phyloP scores from a whole-genome alignment of 2,888 invertebrate genomes.

The Subacronicta megacephala region DNA sequence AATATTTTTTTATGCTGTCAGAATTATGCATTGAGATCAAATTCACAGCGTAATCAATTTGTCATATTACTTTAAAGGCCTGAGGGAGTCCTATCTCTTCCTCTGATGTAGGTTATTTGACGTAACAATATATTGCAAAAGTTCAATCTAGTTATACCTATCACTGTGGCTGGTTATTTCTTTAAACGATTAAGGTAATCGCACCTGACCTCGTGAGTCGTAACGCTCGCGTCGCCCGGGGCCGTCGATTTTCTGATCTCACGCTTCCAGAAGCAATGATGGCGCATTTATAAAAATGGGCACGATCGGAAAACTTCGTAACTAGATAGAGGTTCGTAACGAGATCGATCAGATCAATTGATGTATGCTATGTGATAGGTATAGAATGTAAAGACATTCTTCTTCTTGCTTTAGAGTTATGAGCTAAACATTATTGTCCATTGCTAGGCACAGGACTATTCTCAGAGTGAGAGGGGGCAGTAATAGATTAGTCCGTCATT shows the following conservation, averaged over 20 bases:
- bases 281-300: constrained; percentile 48
- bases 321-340: constrained; percentile 42
- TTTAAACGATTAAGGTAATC: constrained; percentile 52
- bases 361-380: constrained; percentile 1
- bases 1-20: constrained; percentile 16
- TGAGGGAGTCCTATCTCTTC: no score
- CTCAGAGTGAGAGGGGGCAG: no score
- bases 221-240: constrained; percentile 37
- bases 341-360: constrained; percentile 33
- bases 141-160: no score
- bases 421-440: no score
- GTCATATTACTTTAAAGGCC: no score
- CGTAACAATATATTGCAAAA: no score
- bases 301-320: constrained; percentile 39
- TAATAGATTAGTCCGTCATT: no score
- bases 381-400: no score
- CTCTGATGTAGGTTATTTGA: no score
- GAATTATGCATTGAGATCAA: constrained; percentile 11
- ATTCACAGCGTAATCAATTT: neutral
- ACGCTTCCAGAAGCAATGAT: constrained; percentile 40
- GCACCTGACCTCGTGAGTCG: constrained; percentile 39
- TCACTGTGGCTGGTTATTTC: no score
- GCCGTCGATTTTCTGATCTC: constrained; percentile 48
- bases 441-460: no score
- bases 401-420: no score